phyloP scores from a whole-genome alignment of 2,888 invertebrate species.

The Drosophila kambysellisi region DNA sequence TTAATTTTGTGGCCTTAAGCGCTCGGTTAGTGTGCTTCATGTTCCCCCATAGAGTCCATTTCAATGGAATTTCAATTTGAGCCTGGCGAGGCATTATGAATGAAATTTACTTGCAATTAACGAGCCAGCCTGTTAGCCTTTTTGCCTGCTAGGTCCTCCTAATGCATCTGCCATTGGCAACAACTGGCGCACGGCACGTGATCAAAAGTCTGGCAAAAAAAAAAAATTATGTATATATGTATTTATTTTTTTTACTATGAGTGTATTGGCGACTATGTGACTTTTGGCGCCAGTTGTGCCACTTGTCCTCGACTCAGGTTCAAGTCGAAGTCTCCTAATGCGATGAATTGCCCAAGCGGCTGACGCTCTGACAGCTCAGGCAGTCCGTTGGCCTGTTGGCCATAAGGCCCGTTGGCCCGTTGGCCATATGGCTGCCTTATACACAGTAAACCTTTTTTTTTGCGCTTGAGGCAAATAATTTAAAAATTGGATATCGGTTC shows the following conservation, averaged over 20 bases:
- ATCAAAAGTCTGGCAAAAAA: slow-evolving; percentile 55
- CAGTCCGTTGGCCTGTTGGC: slow-evolving; percentile 16
- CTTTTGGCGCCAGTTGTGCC: slow-evolving; percentile 44
- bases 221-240: background rate
- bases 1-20: slow-evolving; percentile 79
- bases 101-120: slow-evolving; percentile 72
- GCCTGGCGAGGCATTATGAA: slow-evolving; percentile 57
- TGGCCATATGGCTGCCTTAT: background rate
- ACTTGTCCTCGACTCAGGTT: slow-evolving; percentile 39
- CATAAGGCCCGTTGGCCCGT: slow-evolving; percentile 24
- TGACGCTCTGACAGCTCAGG: slow-evolving; percentile 23
- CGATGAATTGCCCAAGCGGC: slow-evolving; percentile 45
- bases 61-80: slow-evolving; percentile 67
- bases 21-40: slow-evolving; percentile 23
- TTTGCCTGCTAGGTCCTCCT: slow-evolving; percentile 10
- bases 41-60: slow-evolving; percentile 41
- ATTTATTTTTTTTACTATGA: slow-evolving; percentile 5
- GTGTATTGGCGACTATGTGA: slow-evolving; percentile 49
- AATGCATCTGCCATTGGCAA: slow-evolving; percentile 53
- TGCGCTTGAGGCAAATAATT: background rate
- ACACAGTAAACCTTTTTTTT: background rate
- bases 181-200: slow-evolving; percentile 82
- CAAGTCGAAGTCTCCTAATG: slow-evolving; percentile 38
- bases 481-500: background rate
- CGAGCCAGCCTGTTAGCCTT: slow-evolving; percentile 17